Conservation (phyloP, 2,113 vertebrate species). For the Sturnira hondurensis region DNA sequence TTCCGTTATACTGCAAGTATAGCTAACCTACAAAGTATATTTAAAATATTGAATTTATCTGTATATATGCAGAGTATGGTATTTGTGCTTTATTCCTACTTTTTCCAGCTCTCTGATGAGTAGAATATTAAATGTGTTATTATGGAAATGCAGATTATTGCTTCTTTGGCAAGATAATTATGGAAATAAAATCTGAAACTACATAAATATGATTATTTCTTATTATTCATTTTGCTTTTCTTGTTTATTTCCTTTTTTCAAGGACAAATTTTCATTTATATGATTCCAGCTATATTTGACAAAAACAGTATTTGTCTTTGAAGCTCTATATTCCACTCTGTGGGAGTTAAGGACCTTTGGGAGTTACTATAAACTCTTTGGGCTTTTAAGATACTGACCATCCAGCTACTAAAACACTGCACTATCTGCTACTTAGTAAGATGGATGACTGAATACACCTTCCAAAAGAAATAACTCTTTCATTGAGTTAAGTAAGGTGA, state of each 20-base stretch:
- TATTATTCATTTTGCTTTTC: neutral
- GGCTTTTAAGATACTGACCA: neutral
- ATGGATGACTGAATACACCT: neutral
- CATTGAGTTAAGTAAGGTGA: neutral
- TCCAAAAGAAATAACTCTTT: neutral
- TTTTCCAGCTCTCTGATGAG: conserved; percentile 60
- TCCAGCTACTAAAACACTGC: neutral
- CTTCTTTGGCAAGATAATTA: conserved; percentile 62
- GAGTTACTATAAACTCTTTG: neutral
- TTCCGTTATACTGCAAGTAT: conserved; percentile 50
- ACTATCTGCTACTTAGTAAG: neutral
- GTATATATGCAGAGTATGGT: conserved; percentile 64
- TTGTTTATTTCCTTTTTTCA: neutral
- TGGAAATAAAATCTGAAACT: conserved; percentile 79
- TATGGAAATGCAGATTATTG: conserved; percentile 66
- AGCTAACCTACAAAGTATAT: conserved; percentile 55
- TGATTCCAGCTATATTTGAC: neutral
- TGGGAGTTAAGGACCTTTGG: neutral
- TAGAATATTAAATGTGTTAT: conserved; percentile 73
- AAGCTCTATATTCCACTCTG: neutral
- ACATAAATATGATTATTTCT: neutral
- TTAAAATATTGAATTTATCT: conserved; percentile 69
- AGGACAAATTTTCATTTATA: neutral
- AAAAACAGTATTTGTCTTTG: neutral
- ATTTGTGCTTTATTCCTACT: conserved; percentile 72